Conservation (phyloP, 2,113 vertebrate genomes). For the Caloenas nicobarica region DNA sequence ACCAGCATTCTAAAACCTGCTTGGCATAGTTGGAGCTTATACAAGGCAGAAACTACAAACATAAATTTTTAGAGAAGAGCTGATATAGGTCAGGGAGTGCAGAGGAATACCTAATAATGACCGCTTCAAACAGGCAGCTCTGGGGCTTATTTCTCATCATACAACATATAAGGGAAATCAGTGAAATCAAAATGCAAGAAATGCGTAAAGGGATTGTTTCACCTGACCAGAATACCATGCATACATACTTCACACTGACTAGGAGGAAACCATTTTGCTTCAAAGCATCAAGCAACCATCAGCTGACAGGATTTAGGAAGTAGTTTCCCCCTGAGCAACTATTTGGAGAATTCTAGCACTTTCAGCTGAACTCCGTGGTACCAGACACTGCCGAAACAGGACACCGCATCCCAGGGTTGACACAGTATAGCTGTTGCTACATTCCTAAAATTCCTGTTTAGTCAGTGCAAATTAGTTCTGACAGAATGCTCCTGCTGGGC, state of each 20-base stretch:
- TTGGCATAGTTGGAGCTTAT: background rate
- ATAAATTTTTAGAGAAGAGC: background rate
- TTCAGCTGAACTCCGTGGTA: background rate
- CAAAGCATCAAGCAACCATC: background rate
- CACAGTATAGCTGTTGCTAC: background rate
- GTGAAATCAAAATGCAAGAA: background rate
- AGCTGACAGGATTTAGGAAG: background rate
- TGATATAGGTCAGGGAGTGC: background rate
- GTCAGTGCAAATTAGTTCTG: background rate
- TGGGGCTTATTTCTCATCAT: background rate
- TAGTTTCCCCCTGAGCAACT: background rate
- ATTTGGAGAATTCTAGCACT: background rate
- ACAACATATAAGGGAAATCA: background rate
- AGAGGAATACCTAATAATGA: background rate
- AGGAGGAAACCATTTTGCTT: background rate
- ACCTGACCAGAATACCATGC: background rate
- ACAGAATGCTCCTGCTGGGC: background rate
- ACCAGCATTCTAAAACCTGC: background rate
- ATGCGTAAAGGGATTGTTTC: background rate
- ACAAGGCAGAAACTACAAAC: background rate
- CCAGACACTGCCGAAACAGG: background rate
- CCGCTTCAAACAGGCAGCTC: background rate
- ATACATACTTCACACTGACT: background rate
- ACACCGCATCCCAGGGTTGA: background rate
- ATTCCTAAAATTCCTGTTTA: slow-evolving; percentile 12